These are phyloP conservation scores for Coturnix japonica DNA, from an alignment of 2,113 vertebrate species.

Conservation along the genomic window DNA sequence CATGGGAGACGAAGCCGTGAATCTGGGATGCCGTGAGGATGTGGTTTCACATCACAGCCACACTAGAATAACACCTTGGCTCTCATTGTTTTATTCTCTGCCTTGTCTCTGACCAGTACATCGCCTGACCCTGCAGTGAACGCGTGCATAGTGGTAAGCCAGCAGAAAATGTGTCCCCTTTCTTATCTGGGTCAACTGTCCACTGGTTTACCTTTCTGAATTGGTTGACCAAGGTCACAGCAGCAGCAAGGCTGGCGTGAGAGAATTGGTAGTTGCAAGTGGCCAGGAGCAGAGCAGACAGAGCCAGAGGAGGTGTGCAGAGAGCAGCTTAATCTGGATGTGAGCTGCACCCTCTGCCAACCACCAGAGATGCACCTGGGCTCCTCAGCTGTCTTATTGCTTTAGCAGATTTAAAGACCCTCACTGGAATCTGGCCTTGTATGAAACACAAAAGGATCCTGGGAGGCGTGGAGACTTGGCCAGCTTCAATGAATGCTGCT, in stretches of 20 bases:
- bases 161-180: background rate
- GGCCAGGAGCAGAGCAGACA: background rate
- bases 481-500: background rate
- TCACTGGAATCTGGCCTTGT: background rate
- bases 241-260: background rate
- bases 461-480: background rate
- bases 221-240: background rate
- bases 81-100: background rate
- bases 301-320: background rate
- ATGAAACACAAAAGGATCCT: background rate
- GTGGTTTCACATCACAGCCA: background rate
- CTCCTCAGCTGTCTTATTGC: background rate
- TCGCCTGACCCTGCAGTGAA: background rate
- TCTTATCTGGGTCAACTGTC: background rate
- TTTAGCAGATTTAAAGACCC: background rate
- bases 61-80: background rate
- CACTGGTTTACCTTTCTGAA: background rate
- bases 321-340: fast-evolving
- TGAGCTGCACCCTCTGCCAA: background rate
- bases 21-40: background rate
- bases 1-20: background rate
- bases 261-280: background rate
- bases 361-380: background rate
- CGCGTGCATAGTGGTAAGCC: fast-evolving
- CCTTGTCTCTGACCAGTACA: background rate